phyloP scores from a whole-genome alignment of 2,797 vertebrate genomes.

The Ctenopoma kingsleyae region DNA sequence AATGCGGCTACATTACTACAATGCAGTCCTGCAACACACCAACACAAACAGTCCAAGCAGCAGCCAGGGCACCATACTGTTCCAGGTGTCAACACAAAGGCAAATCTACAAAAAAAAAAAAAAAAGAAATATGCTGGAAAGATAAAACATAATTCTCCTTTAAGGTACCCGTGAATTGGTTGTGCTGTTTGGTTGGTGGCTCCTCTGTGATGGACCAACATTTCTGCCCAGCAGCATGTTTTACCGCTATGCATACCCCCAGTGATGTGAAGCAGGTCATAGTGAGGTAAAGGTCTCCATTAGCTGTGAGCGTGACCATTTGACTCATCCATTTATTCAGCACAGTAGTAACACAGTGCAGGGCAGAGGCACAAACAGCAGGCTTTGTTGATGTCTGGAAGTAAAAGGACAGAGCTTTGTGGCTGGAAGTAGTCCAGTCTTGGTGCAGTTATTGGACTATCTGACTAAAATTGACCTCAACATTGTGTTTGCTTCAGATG shows the following conservation, averaged over 20 bases:
- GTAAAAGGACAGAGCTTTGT: conserved; percentile 31
- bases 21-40: not conserved
- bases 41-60: not conserved
- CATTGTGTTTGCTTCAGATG: conserved; percentile 33
- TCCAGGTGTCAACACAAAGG: not conserved
- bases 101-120: not conserved
- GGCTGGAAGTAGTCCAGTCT: conserved; percentile 43
- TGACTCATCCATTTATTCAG: conserved; percentile 44
- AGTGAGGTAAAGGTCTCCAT: conserved; percentile 55
- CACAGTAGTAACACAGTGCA: conserved; percentile 10
- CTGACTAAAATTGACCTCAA: conserved; percentile 53
- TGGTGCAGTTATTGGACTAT: conserved; percentile 46
- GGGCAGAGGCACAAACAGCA: conserved; percentile 4
- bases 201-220: not conserved
- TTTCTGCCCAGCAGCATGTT: conserved; percentile 7
- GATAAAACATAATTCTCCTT: not conserved
- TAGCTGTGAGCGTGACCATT: conserved; percentile 40
- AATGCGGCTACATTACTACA: not conserved
- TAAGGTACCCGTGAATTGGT: not conserved
- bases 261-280: conserved; percentile 28
- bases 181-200: not conserved
- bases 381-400: conserved; percentile 15
- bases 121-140: not conserved
- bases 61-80: not conserved
- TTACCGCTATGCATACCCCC: not conserved